Evolutionary conservation across 2,888 invertebrate species (phyloP), one percentile per base, ranked within the genome.

Genomic region (Heliconius ismenius): DNA sequence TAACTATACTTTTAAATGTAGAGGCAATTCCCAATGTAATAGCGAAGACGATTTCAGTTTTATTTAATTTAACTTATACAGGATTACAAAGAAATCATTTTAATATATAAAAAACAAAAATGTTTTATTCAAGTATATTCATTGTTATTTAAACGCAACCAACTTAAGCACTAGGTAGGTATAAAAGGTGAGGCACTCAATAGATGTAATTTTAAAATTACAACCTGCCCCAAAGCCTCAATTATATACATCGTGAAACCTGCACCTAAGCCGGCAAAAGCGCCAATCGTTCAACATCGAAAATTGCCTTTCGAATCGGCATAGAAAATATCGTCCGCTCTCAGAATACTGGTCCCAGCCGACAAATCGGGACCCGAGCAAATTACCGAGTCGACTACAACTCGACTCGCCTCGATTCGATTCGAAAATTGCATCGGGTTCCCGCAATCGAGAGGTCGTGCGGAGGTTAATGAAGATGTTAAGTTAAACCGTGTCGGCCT

Each of bases 121-220:
- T 3, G 7, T 13, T 67, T 67, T 67, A 21, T 67, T 7, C 39
- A 15, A 39, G 43, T 67, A 24, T 13, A 43, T 15, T 43, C 18
- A 43, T 67, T 24, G 9, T 36, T 70, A 4, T 58, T 58, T 15
- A 70, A 58, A 58, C 2, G 15, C 9, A 32, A 24, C 24, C 9
- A 24, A 58, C 54, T 70, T 70, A 70, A 54, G 32, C 70, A 58
- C 70, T 69, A 54, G 49, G 28, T 54, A n/a, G 67, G n/a, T 26
- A 76, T 62, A 75, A 73, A 72, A 87, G 87, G 60, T 24, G 89
- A 89, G 91, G 87, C 88, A 88, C 90, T 91, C 88, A 90, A 91
- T 91, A 88, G 86, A 82, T 86, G 90, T 90, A 91, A 92, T 93
- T 92, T 92, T 87, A 88, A 92, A 92, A 93, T 92, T 90, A 90